phyloP scores from a whole-genome alignment of 2,797 vertebrate genomes.

The Characodon lateralis region DNA sequence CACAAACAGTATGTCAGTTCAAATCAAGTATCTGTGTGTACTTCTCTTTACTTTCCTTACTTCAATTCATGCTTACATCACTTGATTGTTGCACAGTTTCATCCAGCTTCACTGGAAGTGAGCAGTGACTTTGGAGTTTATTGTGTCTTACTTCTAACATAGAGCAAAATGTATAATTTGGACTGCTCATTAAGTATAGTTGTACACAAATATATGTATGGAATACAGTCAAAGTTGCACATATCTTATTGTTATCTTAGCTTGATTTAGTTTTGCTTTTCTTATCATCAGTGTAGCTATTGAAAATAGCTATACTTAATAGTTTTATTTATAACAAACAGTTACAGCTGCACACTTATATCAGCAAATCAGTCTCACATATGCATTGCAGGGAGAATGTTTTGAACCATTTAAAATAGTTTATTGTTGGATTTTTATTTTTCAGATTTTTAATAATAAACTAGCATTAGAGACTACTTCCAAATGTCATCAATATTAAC shows the following conservation, averaged over 20 bases:
- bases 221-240: not conserved
- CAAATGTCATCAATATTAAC: not conserved
- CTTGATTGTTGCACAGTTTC: conserved; percentile 45
- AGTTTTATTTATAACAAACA: not conserved
- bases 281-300: not conserved
- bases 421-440: not conserved
- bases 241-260: not conserved
- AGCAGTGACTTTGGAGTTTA: conserved; percentile 43
- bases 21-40: conserved; percentile 44
- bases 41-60: conserved; percentile 24
- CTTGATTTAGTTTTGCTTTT: too few relatives aligned
- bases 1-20: conserved; percentile 53
- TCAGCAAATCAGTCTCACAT: not conserved
- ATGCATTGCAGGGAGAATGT: not conserved
- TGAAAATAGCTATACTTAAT: not conserved
- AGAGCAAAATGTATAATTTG: conserved; percentile 50
- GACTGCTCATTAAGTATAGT: conserved; percentile 56
- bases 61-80: conserved; percentile 43
- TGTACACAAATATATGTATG: not conserved
- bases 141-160: conserved; percentile 30
- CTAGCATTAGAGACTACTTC: not conserved
- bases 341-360: not conserved
- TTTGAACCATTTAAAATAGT: not conserved
- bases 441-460: not conserved
- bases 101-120: conserved; percentile 50